Base-by-base conservation (phyloP, 2,888 invertebrate genomes). In the Hypselothyrea guttata region DNA sequence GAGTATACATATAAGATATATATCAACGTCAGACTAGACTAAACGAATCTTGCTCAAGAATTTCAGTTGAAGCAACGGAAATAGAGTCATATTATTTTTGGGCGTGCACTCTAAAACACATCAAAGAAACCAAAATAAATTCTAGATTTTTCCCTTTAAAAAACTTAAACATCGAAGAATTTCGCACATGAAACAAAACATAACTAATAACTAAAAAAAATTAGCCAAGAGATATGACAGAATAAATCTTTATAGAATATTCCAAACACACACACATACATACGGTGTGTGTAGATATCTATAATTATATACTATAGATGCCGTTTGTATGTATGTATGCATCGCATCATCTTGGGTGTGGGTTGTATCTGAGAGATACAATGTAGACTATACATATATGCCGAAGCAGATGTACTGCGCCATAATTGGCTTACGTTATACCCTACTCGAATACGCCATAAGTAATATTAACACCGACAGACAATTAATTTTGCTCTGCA, bases 341-440 rank as follows among this genome's bases (percentile, higher is more conserved):
- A 70, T 67, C 54, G 44, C 75, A 66, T 66, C 64, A 47, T 61
- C 59, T 83, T 70, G 69, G 79, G 79, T 79, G 79, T 79, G 84
- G 85, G 85, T 56, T 62, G 84, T 57, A 56, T 53, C 60, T 56
- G 48, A 31, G 42, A 56, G 62, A 59, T 22, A 22, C 22, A 22
- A 22, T 22, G 22, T 22, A 67, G 68, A 68, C 55, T 65, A 70
- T 30, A 59, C 34, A 52, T 35, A 54, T 8, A 41, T 34, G 18
- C 18, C 1, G 9, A 18, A 47, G 9, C 22, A 51, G 40, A 28
- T 35, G 44, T 63, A 84, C 84, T 77, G 84, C 77, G 77, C 82
- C 77, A 65, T 78, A 84, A 84, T 84, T 78, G 77, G 67, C 74
- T 68, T 61, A 81, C 74, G 57, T 47, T 72, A 54, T 47, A n/a